Conservation (phyloP, 2,888 invertebrate genomes). For the Laspeyria flexula region DNA sequence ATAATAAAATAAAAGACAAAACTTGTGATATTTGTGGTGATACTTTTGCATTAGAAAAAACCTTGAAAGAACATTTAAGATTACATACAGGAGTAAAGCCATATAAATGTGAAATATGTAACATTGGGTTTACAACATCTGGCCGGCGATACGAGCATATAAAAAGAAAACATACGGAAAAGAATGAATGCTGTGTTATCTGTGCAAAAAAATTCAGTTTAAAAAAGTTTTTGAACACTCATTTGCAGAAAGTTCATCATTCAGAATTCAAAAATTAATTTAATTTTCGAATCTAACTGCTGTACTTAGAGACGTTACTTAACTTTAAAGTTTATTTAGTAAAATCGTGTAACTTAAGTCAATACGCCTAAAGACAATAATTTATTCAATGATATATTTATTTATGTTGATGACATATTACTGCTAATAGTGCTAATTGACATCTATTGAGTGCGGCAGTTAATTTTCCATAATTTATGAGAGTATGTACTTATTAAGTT, state of each 20-base stretch:
- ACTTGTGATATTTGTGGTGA: slow-evolving; percentile 67
- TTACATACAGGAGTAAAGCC: slow-evolving; percentile 61
- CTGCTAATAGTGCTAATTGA: too few relatives aligned
- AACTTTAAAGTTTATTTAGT: too few relatives aligned
- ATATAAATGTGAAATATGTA: slow-evolving; percentile 61
- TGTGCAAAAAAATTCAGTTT: slow-evolving; percentile 68
- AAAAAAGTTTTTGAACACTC: slow-evolving; percentile 63
- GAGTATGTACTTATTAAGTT: too few relatives aligned
- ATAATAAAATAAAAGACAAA: slow-evolving; percentile 50
- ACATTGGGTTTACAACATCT: slow-evolving; percentile 59
- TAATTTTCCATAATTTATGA: too few relatives aligned
- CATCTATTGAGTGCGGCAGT: too few relatives aligned
- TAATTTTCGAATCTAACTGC: too few relatives aligned
- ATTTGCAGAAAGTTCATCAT: slow-evolving; percentile 58
- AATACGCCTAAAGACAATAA: too few relatives aligned
- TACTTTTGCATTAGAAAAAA: slow-evolving; percentile 59
- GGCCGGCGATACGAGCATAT: slow-evolving; percentile 65
- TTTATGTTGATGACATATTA: too few relatives aligned
- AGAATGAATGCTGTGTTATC: slow-evolving; percentile 53
- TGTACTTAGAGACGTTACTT: too few relatives aligned
- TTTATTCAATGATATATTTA: too few relatives aligned
- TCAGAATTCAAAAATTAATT: slow-evolving; percentile 9
- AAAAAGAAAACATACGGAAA: slow-evolving; percentile 62
- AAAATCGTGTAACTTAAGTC: too few relatives aligned
- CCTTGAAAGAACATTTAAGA: slow-evolving; percentile 60